Conservation (phyloP, 2,113 vertebrate genomes). For the Nerophis ophidion region DNA sequence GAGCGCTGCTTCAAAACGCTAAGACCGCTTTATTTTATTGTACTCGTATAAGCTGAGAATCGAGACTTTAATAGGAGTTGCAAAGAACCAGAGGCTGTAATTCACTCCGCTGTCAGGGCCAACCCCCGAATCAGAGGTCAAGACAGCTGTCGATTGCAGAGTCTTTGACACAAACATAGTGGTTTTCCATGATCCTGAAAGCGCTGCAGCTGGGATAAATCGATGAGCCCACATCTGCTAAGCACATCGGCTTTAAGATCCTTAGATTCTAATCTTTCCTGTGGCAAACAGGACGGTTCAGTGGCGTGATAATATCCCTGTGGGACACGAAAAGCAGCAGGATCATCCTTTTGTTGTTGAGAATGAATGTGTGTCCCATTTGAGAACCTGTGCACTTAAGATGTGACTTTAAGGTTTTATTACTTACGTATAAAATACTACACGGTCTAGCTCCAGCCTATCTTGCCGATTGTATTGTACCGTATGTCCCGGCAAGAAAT, state of each 20-base stretch:
- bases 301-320: conserved; percentile 7
- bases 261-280: conserved; percentile 49
- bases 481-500: too few species aligned
- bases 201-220: conserved; percentile 39
- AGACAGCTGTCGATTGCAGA: conserved; percentile 19
- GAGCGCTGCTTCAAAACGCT: not conserved
- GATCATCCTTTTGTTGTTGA: conserved; percentile 1
- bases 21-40: not conserved
- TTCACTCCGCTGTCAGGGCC: conserved; percentile 21
- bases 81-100: conserved; percentile 9
- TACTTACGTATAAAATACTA: too few species aligned
- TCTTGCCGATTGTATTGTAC: too few species aligned
- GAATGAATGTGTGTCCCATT: not conserved
- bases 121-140: conserved; percentile 18
- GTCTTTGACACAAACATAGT: conserved; percentile 34
- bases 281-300: conserved; percentile 18
- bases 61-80: conserved; percentile 7
- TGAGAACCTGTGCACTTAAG: too few species aligned
- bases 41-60: conserved; percentile 14
- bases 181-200: conserved; percentile 27
- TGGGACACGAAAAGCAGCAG: not conserved
- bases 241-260: conserved; percentile 52
- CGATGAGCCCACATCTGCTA: conserved; percentile 44
- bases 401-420: too few species aligned
- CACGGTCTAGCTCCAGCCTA: too few species aligned